Evolutionary conservation across 2,113 vertebrate species (phyloP).

Genomic region (Peromyscus polionotus): DNA sequence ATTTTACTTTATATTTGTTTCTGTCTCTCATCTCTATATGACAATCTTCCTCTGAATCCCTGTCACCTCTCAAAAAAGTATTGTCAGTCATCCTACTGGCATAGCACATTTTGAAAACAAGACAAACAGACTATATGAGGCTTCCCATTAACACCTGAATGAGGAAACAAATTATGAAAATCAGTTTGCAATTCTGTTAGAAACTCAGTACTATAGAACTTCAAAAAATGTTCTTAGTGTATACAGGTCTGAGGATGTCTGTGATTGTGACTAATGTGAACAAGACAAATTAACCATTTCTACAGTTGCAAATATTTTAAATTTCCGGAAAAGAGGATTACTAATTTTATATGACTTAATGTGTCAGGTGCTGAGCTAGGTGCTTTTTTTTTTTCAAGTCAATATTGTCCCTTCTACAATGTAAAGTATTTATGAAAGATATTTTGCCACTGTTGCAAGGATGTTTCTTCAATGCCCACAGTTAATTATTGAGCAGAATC

Average conservation of each 20-base stretch:
- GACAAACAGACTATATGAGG: constrained; percentile 7
- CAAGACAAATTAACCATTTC: not conserved
- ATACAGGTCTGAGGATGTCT: not conserved
- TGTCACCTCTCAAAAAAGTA: not conserved
- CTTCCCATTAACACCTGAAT: not conserved
- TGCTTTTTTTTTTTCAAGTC: constrained; percentile 9
- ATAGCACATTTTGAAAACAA: constrained; percentile 8
- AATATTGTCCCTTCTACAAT: not conserved
- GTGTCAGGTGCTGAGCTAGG: not conserved
- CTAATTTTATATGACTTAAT: not conserved
- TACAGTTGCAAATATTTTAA: constrained; percentile 1
- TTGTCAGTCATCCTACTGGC: constrained; percentile 1
- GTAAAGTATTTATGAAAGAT: not conserved
- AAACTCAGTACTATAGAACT: not conserved
- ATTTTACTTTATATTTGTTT: constrained; percentile 40
- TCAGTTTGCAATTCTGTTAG: constrained; percentile 15
- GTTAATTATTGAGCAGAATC: not conserved
- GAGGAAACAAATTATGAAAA: constrained; percentile 9
- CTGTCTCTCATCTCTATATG: not conserved
- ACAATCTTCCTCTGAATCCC: not conserved
- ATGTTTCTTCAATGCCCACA: constrained; percentile 13
- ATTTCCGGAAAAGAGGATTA: not conserved
- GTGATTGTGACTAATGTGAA: not conserved
- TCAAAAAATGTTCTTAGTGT: not conserved
- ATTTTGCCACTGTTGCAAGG: constrained; percentile 29